These are phyloP conservation scores for Zophobas morio DNA, from an alignment of 1,140 invertebrate genomes.

Conservation along the genomic window DNA sequence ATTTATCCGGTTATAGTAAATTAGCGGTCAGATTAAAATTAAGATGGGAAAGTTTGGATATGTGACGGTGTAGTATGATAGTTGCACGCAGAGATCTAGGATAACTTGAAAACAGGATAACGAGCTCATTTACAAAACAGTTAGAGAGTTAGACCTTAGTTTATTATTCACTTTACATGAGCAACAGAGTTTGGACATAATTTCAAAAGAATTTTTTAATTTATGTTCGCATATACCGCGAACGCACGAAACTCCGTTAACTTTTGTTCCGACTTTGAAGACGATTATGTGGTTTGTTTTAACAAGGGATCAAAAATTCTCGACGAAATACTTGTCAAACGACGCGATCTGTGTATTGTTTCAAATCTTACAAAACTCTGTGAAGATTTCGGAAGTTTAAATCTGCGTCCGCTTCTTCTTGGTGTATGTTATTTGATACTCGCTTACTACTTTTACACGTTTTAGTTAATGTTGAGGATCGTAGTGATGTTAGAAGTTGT, in stretches of 20 bases:
- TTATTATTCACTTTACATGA: conserved; percentile 46
- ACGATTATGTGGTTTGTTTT: too few species aligned
- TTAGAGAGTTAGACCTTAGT: conserved; percentile 43
- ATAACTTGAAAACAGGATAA: conserved; percentile 45
- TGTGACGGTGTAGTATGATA: conserved; percentile 1
- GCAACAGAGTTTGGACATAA: conserved; percentile 42
- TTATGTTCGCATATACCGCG: conserved; percentile 25
- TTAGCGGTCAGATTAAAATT: conserved; percentile 48
- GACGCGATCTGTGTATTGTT: too few species aligned
- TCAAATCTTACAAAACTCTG: too few species aligned
- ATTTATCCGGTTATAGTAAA: conserved; percentile 44
- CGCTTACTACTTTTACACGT: too few species aligned
- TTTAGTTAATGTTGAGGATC: too few species aligned
- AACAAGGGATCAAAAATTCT: too few species aligned
- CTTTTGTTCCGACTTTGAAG: too few species aligned
- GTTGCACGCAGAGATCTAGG: conserved; percentile 36
- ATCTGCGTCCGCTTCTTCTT: too few species aligned
- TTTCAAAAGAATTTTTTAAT: conserved; percentile 43
- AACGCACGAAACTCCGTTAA: neutral
- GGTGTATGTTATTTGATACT: too few species aligned
- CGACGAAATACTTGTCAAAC: too few species aligned
- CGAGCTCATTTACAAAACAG: conserved; percentile 46
- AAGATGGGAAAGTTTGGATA: conserved; percentile 42
- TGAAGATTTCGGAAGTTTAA: too few species aligned
- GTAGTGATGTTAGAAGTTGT: too few species aligned